Base-by-base conservation (phyloP, 2,888 invertebrate species). In the Eugnorisma glareosa region DNA sequence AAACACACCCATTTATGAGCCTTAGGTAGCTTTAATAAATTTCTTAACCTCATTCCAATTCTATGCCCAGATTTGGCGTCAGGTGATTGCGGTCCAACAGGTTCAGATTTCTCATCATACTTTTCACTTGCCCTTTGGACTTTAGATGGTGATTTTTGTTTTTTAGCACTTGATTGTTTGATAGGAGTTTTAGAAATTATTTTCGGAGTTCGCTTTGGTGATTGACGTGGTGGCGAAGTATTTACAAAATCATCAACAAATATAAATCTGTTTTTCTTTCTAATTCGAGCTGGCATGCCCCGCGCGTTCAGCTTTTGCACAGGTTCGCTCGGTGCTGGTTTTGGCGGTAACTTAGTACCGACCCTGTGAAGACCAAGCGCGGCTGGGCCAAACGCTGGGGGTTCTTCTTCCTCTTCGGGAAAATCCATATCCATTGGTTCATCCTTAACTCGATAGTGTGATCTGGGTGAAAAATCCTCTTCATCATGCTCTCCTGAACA, bases 1-100 rank as follows among this genome's bases (percentile, higher is more conserved):
- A 99, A 99, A 94, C 99, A 99, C 15, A 99, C 99, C 99, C 99
- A 99, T 95, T 99, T 99, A 93, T 99, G 99, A 8, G 99, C 99
- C 96, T 99, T 99, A 0, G 99, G 99, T 84, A 99, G 96, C 95
- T 99, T 99, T 8, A 99, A 97, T 48, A 99, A 97, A 96, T 99
- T 99, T 85, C 99, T 97, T 79, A 99, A 96, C 85, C 99, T 97
- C 96, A 99, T 97, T 3, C 99, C 99, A 89, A 99, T 98, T 89
- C 98, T 97, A 91, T 99, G 99, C 0, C 99, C 99, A 87, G 98
- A 97, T 93, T 98, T 98, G 80, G 98, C 97, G 93, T 99, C 99
- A 31, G 98, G 98, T 31, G 98, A 97, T 92, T 94, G 96, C 93
- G 83, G 95, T 89, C 82, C 95, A 91, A 45, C 90, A 82, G 75